Conservation (phyloP, 1,140 invertebrate species). For the Zaprionus taronus region DNA sequence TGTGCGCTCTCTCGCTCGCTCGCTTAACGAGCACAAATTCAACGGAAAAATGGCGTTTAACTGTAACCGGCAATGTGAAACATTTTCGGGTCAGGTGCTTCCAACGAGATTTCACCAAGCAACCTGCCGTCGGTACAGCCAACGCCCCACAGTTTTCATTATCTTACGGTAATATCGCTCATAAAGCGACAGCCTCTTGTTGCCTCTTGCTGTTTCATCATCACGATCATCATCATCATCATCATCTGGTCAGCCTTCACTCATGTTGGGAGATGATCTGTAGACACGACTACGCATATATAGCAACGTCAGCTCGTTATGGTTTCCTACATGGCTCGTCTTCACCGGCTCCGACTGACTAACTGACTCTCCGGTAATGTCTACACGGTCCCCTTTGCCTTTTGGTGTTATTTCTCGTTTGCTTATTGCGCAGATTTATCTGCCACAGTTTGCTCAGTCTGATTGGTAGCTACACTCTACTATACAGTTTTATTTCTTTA, state of each 20-base stretch:
- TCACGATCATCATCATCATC: constrained; percentile 30
- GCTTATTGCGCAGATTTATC: constrained; percentile 62
- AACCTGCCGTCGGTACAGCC: constrained; percentile 32
- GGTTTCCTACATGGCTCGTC: constrained; percentile 54
- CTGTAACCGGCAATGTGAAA: constrained; percentile 80
- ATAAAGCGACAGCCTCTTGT: constrained; percentile 63
- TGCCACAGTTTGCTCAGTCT: constrained; percentile 40
- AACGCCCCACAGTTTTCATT: constrained; percentile 59
- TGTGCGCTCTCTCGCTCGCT: constrained; percentile 40
- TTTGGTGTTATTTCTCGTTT: constrained; percentile 61
- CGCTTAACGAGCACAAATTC: constrained; percentile 62
- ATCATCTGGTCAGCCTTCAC: constrained; percentile 57
- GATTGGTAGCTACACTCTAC: constrained; percentile 40
- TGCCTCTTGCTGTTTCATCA: constrained; percentile 33
- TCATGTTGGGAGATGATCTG: constrained; percentile 49
- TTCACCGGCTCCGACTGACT: background rate
- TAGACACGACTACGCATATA: constrained; percentile 31
- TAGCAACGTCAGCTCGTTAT: constrained; percentile 68
- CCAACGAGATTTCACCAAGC: constrained; percentile 72
- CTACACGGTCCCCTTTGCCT: constrained; percentile 42
- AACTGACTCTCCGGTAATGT: constrained; percentile 14
- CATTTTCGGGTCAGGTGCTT: constrained; percentile 80
- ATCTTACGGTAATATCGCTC: constrained; percentile 78
- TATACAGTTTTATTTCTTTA: constrained; percentile 10
- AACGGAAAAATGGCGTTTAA: constrained; percentile 80